These are phyloP conservation scores for Mercenaria mercenaria DNA, from an alignment of 1,140 invertebrate genomes.

Conservation along the genomic window DNA sequence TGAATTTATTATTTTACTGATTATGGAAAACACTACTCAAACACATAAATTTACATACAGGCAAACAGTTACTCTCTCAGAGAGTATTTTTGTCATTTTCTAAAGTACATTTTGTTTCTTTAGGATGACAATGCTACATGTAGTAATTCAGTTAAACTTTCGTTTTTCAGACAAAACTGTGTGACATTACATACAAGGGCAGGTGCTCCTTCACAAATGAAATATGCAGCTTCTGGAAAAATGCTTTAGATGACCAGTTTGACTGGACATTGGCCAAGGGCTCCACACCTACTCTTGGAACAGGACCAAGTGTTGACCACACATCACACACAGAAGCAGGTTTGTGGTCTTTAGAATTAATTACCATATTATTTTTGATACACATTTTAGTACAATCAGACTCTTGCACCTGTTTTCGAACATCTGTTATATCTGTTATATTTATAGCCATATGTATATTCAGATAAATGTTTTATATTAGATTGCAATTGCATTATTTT, in stretches of 20 bases:
- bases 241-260: constrained; percentile 76
- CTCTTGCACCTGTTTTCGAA: not conserved
- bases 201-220: constrained; percentile 78
- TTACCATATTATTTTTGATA: too few species aligned
- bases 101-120: too few species aligned
- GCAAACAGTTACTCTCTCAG: too few species aligned
- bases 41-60: too few species aligned
- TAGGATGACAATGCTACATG: too few species aligned
- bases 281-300: constrained; percentile 71
- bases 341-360: too few species aligned
- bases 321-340: constrained; percentile 71
- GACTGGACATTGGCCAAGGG: constrained; percentile 79
- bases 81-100: too few species aligned
- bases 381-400: not conserved
- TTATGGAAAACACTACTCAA: too few species aligned
- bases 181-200: constrained; percentile 69
- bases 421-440: not conserved
- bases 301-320: constrained; percentile 80
- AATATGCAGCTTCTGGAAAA: constrained; percentile 77
- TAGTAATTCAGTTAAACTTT: too few species aligned
- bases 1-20: too few species aligned
- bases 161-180: constrained; percentile 46
- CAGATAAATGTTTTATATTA: too few species aligned
- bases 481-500: too few species aligned
- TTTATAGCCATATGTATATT: not conserved